Percentiles rank a stretch among this genome's conserved stretches.
Evolutionary conservation across 1,140 invertebrate species (phyloP).

Genomic region (Drosophila murphyi): DNA sequence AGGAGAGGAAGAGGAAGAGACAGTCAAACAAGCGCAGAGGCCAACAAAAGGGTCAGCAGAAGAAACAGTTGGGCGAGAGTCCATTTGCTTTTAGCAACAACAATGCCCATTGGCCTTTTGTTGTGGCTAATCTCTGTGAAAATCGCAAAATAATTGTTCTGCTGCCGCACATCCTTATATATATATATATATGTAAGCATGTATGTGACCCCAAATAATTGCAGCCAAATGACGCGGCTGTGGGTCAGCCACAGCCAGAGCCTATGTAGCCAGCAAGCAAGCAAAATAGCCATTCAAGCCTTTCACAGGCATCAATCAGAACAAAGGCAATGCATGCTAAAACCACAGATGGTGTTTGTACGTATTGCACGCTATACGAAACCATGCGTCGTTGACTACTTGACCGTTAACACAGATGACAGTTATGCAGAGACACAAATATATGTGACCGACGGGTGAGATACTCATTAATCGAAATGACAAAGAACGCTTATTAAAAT

Average conservation of each 20-base stretch:
- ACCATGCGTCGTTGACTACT: neutral
- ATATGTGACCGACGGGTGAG: neutral
- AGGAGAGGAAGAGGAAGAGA: conserved; percentile 2
- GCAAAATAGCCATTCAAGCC: conserved; percentile 14
- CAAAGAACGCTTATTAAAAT: too few species aligned
- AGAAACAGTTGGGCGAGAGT: conserved; percentile 55
- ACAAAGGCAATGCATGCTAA: conserved; percentile 48
- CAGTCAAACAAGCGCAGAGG: neutral
- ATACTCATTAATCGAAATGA: neutral
- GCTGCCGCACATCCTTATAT: conserved; percentile 8
- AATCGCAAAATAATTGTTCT: conserved; percentile 66
- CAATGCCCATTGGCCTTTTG: conserved; percentile 69
- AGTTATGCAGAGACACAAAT: neutral
- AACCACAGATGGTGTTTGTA: conserved; percentile 3
- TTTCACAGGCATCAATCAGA: conserved; percentile 1
- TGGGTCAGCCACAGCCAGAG: conserved; percentile 11
- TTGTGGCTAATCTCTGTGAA: conserved; percentile 80
- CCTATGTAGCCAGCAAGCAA: too few species aligned
- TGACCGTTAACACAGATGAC: conserved; percentile 13
- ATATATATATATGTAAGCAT: neutral
- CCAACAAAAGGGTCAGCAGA: conserved; percentile 64
- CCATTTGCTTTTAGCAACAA: conserved; percentile 22
- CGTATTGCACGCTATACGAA: neutral
- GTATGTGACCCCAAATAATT: conserved; percentile 57
- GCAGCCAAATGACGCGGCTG: conserved; percentile 76